Conservation (phyloP, 2,797 vertebrate species). For the Dipus sagitta region DNA sequence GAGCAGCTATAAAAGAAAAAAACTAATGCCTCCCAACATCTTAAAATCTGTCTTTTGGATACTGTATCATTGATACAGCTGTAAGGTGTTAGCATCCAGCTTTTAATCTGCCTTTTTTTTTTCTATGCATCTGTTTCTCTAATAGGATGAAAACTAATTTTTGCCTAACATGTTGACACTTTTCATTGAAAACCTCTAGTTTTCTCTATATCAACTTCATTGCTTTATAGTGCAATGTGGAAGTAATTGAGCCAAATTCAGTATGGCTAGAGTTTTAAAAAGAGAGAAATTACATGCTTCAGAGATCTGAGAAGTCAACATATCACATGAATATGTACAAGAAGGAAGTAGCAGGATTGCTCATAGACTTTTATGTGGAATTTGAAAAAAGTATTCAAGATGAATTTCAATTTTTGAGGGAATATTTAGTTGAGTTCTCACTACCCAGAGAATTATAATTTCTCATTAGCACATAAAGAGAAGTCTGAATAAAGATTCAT, state of each 20-base stretch:
- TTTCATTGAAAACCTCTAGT: background rate
- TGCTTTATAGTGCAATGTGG: background rate
- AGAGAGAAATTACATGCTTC: background rate
- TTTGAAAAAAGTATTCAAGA: background rate
- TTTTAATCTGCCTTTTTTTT: background rate
- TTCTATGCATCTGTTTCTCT: constrained; percentile 3
- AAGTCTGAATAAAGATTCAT: background rate
- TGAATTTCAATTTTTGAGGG: background rate
- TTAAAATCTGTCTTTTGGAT: background rate
- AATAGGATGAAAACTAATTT: constrained; percentile 43
- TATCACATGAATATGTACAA: background rate
- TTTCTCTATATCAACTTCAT: background rate
- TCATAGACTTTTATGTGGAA: background rate
- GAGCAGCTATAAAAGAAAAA: too few relatives aligned
- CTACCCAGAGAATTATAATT: background rate
- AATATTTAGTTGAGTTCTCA: background rate
- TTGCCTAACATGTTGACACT: constrained; percentile 9
- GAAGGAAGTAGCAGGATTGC: background rate
- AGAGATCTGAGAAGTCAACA: background rate
- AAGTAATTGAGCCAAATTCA: background rate
- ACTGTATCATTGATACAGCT: background rate
- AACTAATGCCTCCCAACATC: background rate
- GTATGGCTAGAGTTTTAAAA: background rate
- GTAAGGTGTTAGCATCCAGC: background rate
- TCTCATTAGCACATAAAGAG: background rate